A percentile compares a stretch with the other conserved stretches of the same genome.
phyloP scores from a whole-genome alignment of 2,888 invertebrate species.

The Cylindroiulus punctatus region DNA sequence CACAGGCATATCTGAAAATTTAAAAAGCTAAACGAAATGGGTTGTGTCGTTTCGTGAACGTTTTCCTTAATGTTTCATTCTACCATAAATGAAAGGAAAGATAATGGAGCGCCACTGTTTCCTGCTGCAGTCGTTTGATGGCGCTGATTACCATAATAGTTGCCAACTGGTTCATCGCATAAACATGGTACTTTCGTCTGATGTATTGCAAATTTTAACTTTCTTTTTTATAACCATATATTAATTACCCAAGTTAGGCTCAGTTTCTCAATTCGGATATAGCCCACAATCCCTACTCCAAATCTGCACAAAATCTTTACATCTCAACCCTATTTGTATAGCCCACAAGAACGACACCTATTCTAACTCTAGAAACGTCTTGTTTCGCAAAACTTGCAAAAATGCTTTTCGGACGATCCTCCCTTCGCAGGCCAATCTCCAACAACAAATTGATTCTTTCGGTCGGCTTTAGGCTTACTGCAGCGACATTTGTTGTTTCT shows the following conservation, averaged over 20 bases:
- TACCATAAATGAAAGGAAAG: not conserved
- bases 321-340: too few relatives aligned
- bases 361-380: too few relatives aligned
- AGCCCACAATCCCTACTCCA: too few relatives aligned
- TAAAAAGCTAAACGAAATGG: not conserved
- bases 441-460: not conserved
- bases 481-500: constrained; percentile 1
- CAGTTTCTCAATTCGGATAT: too few relatives aligned
- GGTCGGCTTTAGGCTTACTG: not conserved
- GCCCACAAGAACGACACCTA: too few relatives aligned
- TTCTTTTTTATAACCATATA: too few relatives aligned
- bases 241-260: too few relatives aligned
- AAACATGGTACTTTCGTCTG: too few relatives aligned
- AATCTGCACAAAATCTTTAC: too few relatives aligned
- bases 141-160: not conserved
- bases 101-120: not conserved
- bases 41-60: not conserved
- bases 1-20: not conserved
- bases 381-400: not conserved
- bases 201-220: too few relatives aligned
- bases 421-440: not conserved
- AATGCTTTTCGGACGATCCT: not conserved
- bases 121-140: not conserved
- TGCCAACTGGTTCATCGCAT: not conserved
- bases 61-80: not conserved